These are phyloP conservation scores for Lates calcarifer DNA, from an alignment of 2,113 vertebrate species.

Conservation along the genomic window DNA sequence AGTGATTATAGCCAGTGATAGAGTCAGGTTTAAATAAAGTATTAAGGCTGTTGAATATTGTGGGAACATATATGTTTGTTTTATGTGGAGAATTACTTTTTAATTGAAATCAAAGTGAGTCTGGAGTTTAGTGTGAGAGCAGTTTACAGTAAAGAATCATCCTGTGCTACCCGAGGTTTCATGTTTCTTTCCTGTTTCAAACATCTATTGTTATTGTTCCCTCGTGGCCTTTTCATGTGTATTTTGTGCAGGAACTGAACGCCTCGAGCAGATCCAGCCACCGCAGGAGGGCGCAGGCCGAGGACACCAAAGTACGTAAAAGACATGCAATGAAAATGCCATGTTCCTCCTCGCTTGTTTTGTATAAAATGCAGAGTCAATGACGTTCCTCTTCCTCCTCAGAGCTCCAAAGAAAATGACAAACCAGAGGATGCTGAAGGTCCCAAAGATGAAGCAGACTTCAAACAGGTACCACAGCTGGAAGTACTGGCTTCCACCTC, in stretches of 20 bases:
- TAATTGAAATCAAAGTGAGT: background rate
- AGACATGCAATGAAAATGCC: too few relatives aligned
- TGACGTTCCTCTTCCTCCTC: slow-evolving; percentile 22
- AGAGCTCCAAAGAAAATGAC: slow-evolving; percentile 43
- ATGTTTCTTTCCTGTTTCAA: slow-evolving; percentile 10
- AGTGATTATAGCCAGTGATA: background rate
- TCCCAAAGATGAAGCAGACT: slow-evolving; percentile 41
- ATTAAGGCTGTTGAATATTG: background rate
- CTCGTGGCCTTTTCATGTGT: background rate
- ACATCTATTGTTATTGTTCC: slow-evolving; percentile 9
- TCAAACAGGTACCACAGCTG: slow-evolving; percentile 59
- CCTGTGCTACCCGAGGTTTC: slow-evolving; percentile 1
- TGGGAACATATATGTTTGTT: background rate
- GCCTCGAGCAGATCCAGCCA: slow-evolving; percentile 23
- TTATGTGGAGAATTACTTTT: background rate
- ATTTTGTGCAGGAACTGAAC: slow-evolving; percentile 54
- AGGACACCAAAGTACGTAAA: slow-evolving; percentile 36
- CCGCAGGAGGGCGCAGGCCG: background rate
- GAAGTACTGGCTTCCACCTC: background rate
- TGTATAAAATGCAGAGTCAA: background rate
- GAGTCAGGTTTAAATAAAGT: background rate
- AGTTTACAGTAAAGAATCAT: background rate
- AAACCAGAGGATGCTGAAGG: slow-evolving; percentile 16
- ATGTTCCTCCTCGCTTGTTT: background rate
- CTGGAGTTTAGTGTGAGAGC: background rate